Evolutionary conservation across 2,113 vertebrate species (phyloP), one percentile per base, ranked within the genome.

Genomic region (Apteryx owenii): DNA sequence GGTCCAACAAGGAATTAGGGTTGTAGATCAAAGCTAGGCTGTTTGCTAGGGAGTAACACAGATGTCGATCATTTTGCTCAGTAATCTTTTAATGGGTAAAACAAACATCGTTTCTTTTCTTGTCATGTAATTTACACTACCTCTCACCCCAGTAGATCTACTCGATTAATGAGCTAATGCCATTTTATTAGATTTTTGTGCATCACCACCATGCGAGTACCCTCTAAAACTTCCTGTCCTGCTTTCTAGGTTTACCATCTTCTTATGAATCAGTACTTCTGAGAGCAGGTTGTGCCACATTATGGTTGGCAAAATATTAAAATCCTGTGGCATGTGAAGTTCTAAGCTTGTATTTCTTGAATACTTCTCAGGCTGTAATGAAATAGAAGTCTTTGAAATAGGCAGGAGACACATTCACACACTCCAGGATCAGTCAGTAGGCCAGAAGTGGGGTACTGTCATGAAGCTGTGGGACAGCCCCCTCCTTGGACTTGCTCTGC

Each of bases 321-420:
- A 85, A 61, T 85, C 68, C 26, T 60, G 64, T 4, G 36, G 48
- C 40, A 19, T 3, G 0, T n/a, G 80, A 88, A 81, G 14, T 78
- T 53, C 23, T 65, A n/a, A 82, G 18, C 40, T 83, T 85, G 29
- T n/a, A 42, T 3, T 65, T 71, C 20, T 36, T 38, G 22, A 69
- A 26, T 69, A 51, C 53, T 94, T 93, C 82, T 82, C 71, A 72
- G 7, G 4, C 40, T 33, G 9, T 36, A 84, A 70, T 38, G 26
- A 85, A 94, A 76, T 5, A n/a, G 15, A 84, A 46, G 10, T 18
- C 26, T 88, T 53, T 78, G 33, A 84, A 86, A 66, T 21, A 54
- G 26, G 40, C 21, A 77, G 61, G 71, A 85, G 31, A 60, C 7
- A 14, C 4, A 13, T 10, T 18, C 0, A 1, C 3, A 5, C 1